These are phyloP conservation scores for Scalopus aquaticus DNA, from an alignment of 2,113 vertebrate genomes.

Conservation along the genomic window DNA sequence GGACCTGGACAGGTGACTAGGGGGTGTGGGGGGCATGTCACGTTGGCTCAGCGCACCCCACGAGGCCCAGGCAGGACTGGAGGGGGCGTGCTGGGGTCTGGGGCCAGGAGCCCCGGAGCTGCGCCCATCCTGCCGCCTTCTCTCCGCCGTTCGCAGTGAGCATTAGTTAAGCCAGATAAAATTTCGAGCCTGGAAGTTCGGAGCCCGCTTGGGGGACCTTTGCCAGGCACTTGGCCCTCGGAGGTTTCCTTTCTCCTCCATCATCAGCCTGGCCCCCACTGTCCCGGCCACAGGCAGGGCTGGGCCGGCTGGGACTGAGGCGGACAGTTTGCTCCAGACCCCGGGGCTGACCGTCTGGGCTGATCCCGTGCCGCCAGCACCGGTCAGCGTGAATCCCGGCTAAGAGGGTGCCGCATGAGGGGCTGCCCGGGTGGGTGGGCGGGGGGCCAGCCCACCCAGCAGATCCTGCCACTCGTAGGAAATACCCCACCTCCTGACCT, in stretches of 20 bases:
- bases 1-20: background rate
- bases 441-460: background rate
- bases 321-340: background rate
- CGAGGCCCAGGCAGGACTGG: too few relatives aligned
- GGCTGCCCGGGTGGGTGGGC: too few relatives aligned
- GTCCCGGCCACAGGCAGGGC: background rate
- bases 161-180: background rate
- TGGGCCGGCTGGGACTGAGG: too few relatives aligned
- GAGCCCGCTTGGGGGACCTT: too few relatives aligned
- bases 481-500: conserved; percentile 54
- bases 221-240: too few relatives aligned
- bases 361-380: background rate
- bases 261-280: too few relatives aligned
- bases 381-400: background rate
- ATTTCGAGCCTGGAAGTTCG: too few relatives aligned
- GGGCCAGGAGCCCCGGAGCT: background rate
- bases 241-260: too few relatives aligned
- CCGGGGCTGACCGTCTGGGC: background rate
- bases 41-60: too few relatives aligned
- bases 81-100: too few relatives aligned
- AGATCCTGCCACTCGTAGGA: background rate
- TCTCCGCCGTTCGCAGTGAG: accelerated
- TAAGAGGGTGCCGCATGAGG: background rate
- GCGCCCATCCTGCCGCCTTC: background rate
- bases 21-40: background rate